Conservation (phyloP, 2,888 invertebrate species). For the Callyntrura sp. region DNA sequence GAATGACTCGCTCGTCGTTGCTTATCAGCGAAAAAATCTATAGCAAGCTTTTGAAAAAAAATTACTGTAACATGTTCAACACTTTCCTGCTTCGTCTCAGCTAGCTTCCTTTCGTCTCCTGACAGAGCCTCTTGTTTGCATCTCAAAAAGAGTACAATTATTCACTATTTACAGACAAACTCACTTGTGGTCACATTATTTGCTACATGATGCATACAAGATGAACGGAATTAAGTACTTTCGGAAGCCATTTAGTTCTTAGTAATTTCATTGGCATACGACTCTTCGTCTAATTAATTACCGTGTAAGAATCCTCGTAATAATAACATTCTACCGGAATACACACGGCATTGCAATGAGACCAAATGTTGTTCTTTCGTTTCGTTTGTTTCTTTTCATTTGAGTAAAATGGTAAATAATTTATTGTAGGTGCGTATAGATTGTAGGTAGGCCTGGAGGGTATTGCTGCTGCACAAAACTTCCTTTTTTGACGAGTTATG, state of each 20-base stretch:
- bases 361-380: not conserved
- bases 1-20: not conserved
- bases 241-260: conserved; percentile 73
- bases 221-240: conserved; percentile 49
- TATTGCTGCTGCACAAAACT: not conserved
- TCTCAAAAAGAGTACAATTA: not conserved
- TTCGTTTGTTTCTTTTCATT: not conserved
- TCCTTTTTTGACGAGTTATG: conserved; percentile 26
- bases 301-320: conserved; percentile 38
- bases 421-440: not conserved
- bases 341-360: not conserved
- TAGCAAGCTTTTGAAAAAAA: conserved; percentile 68
- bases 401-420: not conserved
- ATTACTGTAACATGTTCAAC: conserved; percentile 73
- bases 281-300: conserved; percentile 72
- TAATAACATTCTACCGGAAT: not conserved
- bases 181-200: not conserved
- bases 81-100: conserved; percentile 52
- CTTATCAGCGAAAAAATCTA: conserved; percentile 62
- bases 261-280: conserved; percentile 72
- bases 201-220: conserved; percentile 13
- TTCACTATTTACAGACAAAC: not conserved
- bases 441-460: not conserved
- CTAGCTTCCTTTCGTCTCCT: not conserved
- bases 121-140: not conserved